Evolutionary conservation across 2,113 vertebrate genomes (phyloP).

Genomic region (Balaeniceps rex): DNA sequence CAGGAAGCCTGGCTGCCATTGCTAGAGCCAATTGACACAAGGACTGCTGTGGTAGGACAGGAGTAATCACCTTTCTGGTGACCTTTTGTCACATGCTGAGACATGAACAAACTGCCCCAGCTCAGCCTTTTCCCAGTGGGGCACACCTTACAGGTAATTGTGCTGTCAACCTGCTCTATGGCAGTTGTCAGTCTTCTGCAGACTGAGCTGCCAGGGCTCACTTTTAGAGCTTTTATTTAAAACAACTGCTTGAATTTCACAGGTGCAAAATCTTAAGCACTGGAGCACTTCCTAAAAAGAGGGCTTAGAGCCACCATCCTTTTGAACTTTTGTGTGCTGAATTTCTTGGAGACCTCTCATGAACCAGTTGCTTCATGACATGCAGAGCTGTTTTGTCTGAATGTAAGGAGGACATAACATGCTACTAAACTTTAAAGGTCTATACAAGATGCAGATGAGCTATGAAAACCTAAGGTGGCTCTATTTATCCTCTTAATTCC

Average conservation of each 20-base stretch:
- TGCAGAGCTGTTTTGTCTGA: background rate
- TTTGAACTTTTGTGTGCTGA: background rate
- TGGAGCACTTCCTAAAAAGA: background rate
- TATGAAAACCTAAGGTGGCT: background rate
- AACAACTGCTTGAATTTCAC: background rate
- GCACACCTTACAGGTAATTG: background rate
- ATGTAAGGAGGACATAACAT: background rate
- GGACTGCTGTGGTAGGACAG: background rate
- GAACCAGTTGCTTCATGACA: background rate
- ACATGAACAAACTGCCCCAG: background rate
- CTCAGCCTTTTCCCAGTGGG: background rate
- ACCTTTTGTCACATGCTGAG: background rate
- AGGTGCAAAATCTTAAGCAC: background rate
- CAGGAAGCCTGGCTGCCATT: background rate
- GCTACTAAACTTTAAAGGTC: background rate
- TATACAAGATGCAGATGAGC: background rate
- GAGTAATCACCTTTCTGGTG: background rate
- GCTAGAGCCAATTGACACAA: background rate
- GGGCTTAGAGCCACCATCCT: background rate
- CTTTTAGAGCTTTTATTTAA: background rate
- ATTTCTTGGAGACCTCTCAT: background rate
- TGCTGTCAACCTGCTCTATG: background rate
- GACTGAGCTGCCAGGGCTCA: background rate
- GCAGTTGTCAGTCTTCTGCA: background rate
- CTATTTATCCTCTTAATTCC: background rate